Base-by-base conservation (phyloP, 2,113 vertebrate species). In the Ictalurus punctatus region DNA sequence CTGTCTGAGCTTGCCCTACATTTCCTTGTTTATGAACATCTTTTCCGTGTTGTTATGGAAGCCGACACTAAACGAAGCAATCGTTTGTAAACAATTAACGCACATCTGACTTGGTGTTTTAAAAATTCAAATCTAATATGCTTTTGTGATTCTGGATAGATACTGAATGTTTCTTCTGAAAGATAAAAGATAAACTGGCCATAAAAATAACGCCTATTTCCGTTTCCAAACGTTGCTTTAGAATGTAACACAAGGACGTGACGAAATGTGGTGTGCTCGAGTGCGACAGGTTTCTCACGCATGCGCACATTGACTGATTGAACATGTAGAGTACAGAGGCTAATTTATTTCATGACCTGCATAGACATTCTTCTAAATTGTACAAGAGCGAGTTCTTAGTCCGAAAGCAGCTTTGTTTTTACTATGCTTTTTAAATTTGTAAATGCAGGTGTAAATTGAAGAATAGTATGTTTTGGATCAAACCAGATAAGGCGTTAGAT, bases 231-330 rank as follows among this genome's bases (percentile, higher is more conserved):
- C n/a, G 48, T 14, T 14, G 44, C 23, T 52, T 27, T 79, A 14
- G 27, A 52, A 52, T 79, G 76, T 79, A 52, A 79, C 76, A 79
- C 78, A 56, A 81, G 58, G 81, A 83, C 34, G 81, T 63, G 81
- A 83, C 81, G 80, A 13, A 82, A 23, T 12, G 56, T 81, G 56
- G 17, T 34, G n/a, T 4, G n/a, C 37, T 82, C 54, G n/a, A 34
- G n/a, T 3, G 16, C 2, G 0, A 30, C 52, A 19, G 14, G 52
- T 19, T 81, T 34, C 48, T 30, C 27, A 0, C n/a, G 52, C 30
- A 1, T 61, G 81, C 81, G 56, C 81, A 61, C 21, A 40, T 25
- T 23, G 54, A 1, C 54, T 21, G 6, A 19, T 0, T 2, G 23
- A 25, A 2, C 6, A 6, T 37, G 69, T 17, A n/a, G 27, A 13